Evolutionary conservation across 2,888 invertebrate species (phyloP), one percentile per base, ranked within the genome.

Genomic region (Antheraea assamensis): DNA sequence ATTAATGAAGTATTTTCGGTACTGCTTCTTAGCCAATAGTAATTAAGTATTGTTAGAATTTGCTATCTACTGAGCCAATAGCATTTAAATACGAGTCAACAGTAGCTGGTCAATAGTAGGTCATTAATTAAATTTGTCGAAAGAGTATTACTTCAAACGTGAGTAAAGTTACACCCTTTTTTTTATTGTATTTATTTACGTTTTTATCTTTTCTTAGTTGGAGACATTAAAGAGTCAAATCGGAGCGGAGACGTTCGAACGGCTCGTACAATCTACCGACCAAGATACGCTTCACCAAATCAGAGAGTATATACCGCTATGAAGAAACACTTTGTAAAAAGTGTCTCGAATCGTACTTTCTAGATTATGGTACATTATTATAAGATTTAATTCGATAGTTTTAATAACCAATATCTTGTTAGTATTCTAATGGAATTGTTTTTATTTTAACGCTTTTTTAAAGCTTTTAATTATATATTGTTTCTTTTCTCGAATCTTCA

Each of bases 201-300:
- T 64, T 19, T 49, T 55, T 73, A 27, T 52, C 13, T 70, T 79
- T 78, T 93, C 93, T 35, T 94, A 98, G 96, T 88, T 98, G 79
- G 95, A 95, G 77, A 95, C 96, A 27, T 91, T 98, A 76, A 96
- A 97, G 83, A 95, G 95, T 75, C 96, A 97, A 87, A 92, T 98
- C n/a, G 98, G 98, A 0, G 95, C 95, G n/a, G 95, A 95, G 71
- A 96, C 96, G 17, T 98, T 97, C 87, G 96, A 97, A 75, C 96
- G 96, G 74, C 92, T 98, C 73, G 91, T 98, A 83, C 96, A 96
- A 73, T 96, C 96, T 3, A 96, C 98, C 0, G 97, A 97, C 81
- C 95, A 95, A 4, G 97, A 97, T 79, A 97, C 97, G 2, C 89
- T 97, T 82, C 95, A 96, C 76, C 97, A 97, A 86, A 95, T 98